phyloP scores from a whole-genome alignment of 2,888 invertebrate species.

The Diarsia rubi region DNA sequence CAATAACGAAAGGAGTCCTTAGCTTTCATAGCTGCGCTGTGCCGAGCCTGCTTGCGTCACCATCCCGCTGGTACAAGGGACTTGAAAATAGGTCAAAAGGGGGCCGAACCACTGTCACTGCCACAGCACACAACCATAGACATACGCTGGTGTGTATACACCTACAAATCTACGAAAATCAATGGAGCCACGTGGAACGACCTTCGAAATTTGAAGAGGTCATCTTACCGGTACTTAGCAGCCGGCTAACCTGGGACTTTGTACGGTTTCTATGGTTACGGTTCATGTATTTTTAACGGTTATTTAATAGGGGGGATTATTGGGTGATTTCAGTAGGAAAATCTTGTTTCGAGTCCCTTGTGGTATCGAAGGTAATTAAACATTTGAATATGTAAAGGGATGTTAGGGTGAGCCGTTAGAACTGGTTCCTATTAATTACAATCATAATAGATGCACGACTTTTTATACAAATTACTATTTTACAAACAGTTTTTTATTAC shows the following conservation, averaged over 20 bases:
- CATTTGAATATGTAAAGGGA: neutral
- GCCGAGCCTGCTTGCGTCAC: slow-evolving; percentile 82
- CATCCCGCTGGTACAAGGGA: slow-evolving; percentile 81
- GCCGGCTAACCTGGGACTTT: slow-evolving; percentile 53
- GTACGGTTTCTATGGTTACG: slow-evolving; percentile 69
- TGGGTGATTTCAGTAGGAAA: neutral
- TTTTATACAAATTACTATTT: neutral
- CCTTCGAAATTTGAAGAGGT: slow-evolving; percentile 80
- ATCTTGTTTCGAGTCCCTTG: neutral
- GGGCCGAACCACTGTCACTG: slow-evolving; percentile 89
- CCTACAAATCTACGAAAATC: slow-evolving; percentile 68
- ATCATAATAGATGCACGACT: neutral
- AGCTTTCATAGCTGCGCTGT: slow-evolving; percentile 53
- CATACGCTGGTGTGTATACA: slow-evolving; percentile 56
- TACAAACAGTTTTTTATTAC: neutral
- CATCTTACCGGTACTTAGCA: slow-evolving; percentile 61
- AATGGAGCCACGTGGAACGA: slow-evolving; percentile 77
- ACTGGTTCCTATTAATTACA: neutral
- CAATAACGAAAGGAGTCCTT: slow-evolving; percentile 15
- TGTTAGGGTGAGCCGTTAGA: no score
- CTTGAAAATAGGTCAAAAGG: slow-evolving; percentile 88
- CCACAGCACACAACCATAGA: slow-evolving; percentile 72
- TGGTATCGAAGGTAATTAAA: neutral
- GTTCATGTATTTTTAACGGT: slow-evolving; percentile 16
- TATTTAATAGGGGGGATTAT: neutral